Percentiles rank a stretch among this genome's conserved stretches.
phyloP scores from a whole-genome alignment of 2,797 vertebrate genomes.

The Enteromius afrohamiltoni region DNA sequence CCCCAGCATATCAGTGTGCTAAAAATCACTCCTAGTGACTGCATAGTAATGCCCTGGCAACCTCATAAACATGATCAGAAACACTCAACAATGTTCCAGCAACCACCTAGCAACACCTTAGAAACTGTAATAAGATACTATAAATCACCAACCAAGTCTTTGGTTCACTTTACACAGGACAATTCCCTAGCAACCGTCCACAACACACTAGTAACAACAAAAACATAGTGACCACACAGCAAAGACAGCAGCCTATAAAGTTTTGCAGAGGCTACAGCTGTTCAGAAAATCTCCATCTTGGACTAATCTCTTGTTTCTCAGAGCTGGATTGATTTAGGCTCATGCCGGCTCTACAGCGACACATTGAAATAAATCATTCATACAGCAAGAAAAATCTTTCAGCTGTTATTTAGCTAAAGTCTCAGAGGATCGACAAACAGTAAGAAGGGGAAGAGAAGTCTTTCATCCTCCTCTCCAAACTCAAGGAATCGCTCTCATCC shows the following conservation, averaged over 20 bases:
- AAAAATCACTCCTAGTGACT: background rate
- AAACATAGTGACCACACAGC: background rate
- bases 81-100: background rate
- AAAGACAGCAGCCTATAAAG: background rate
- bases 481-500: conserved; percentile 43
- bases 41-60: background rate
- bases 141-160: too few relatives aligned
- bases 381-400: conserved; percentile 9
- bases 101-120: background rate
- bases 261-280: background rate
- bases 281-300: background rate
- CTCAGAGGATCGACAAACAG: conserved; percentile 31
- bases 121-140: too few relatives aligned
- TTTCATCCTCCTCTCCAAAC: conserved; percentile 42
- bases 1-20: background rate
- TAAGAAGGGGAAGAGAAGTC: conserved; percentile 37
- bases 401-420: conserved; percentile 40
- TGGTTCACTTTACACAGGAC: background rate
- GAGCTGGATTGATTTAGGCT: conserved; percentile 5
- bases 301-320: conserved; percentile 1
- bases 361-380: conserved; percentile 33
- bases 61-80: background rate
- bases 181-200: background rate
- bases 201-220: background rate
- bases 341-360: background rate